phyloP scores from a whole-genome alignment of 2,888 invertebrate species.

The Meloe dianella region DNA sequence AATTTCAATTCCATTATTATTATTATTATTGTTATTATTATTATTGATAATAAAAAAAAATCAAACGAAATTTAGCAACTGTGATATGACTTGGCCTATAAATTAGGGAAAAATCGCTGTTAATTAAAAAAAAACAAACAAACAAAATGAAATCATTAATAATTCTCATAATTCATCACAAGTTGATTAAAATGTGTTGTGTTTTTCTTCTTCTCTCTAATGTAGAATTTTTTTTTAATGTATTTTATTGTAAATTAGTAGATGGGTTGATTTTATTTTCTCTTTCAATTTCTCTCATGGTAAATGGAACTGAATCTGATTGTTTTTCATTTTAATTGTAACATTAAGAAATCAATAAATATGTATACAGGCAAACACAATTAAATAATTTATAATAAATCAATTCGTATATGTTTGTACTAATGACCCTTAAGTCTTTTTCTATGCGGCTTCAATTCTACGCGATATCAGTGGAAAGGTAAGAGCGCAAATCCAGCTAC shows the following conservation, averaged over 20 bases:
- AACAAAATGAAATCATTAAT: not conserved
- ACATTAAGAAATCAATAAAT: slow-evolving; percentile 2
- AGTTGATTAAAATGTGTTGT: not conserved
- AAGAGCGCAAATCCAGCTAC: too few species aligned
- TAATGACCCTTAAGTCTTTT: too few species aligned
- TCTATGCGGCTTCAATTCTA: too few species aligned
- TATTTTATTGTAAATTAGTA: not conserved
- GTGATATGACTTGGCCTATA: slow-evolving; percentile 47
- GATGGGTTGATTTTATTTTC: not conserved
- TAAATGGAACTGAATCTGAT: slow-evolving; percentile 10
- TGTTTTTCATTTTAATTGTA: not conserved
- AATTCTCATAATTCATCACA: slow-evolving; percentile 9
- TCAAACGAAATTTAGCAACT: slow-evolving; percentile 39
- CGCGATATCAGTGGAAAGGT: too few species aligned
- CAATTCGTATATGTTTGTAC: not conserved
- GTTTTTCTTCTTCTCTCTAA: not conserved
- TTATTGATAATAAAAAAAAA: too few species aligned
- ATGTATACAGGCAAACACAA: slow-evolving; percentile 3
- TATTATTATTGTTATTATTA: slow-evolving; percentile 22
- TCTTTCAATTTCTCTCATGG: not conserved
- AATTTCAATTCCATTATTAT: slow-evolving; percentile 10
- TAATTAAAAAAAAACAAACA: not conserved
- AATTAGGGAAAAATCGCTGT: not conserved
- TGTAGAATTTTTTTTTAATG: not conserved
- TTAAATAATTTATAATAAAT: slow-evolving; percentile 5